Evolutionary conservation across 2,113 vertebrate species (phyloP).

Genomic region (Puffinus mauretanicus): DNA sequence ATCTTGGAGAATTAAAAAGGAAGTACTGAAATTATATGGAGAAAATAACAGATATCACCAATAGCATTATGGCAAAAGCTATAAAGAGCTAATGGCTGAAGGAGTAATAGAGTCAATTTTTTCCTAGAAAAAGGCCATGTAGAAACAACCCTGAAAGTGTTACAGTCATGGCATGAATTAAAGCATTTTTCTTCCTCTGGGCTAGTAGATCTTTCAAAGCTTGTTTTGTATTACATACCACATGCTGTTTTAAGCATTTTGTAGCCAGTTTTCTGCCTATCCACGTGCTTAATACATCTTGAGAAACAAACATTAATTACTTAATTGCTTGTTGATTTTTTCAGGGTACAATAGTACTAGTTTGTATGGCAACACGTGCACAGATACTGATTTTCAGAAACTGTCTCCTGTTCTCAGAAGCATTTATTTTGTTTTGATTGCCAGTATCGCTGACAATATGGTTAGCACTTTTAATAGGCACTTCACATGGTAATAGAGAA

Average conservation of each 20-base stretch:
- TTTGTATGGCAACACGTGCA: neutral
- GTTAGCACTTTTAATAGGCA: neutral
- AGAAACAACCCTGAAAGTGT: neutral
- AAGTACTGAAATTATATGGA: neutral
- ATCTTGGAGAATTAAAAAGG: neutral
- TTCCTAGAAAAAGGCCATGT: neutral
- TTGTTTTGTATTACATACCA: neutral
- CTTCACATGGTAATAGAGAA: neutral
- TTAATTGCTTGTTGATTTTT: slow-evolving; percentile 8
- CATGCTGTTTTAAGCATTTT: neutral
- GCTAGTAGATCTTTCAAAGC: neutral
- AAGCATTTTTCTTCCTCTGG: neutral
- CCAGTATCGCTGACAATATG: neutral
- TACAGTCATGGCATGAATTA: neutral
- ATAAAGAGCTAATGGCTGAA: neutral
- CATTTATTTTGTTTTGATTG: neutral
- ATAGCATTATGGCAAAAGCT: neutral
- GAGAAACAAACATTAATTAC: slow-evolving; percentile 2
- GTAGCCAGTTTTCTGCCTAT: neutral
- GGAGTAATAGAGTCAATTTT: neutral
- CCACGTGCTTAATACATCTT: neutral
- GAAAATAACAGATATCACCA: neutral
- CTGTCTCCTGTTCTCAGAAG: neutral
- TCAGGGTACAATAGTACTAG: neutral
- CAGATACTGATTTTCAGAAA: neutral